Conservation (phyloP, 1,140 invertebrate species). For the Eumaeus atala region DNA sequence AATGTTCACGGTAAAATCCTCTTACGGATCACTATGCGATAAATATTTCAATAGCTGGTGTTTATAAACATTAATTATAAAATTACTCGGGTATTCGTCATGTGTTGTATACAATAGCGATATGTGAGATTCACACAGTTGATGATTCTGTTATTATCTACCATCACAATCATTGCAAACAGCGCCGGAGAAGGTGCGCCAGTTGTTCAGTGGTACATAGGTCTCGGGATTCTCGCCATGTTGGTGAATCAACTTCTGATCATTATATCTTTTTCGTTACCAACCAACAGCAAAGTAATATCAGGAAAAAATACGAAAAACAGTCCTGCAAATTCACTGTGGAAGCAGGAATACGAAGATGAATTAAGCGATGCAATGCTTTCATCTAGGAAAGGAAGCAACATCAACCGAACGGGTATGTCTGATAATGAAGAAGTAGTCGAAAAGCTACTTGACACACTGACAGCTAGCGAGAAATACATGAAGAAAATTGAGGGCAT, state of each 20-base stretch:
- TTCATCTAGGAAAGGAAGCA: slow-evolving; percentile 37
- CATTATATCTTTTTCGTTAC: slow-evolving; percentile 26
- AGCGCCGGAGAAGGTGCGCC: too few relatives aligned
- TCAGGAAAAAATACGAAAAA: slow-evolving; percentile 31
- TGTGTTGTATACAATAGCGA: neutral
- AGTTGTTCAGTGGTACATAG: too few relatives aligned
- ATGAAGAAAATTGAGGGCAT: slow-evolving; percentile 59
- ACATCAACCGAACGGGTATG: slow-evolving; percentile 33
- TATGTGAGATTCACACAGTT: too few relatives aligned
- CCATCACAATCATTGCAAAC: neutral
- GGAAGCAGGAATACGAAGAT: slow-evolving; percentile 58
- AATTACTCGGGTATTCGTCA: neutral
- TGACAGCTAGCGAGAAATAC: slow-evolving; percentile 60
- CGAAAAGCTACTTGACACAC: slow-evolving; percentile 57
- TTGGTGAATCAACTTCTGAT: slow-evolving; percentile 1
- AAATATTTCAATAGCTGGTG: neutral
- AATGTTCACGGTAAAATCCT: too few relatives aligned
- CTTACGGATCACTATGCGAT: too few relatives aligned
- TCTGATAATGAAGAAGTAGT: slow-evolving; percentile 48
- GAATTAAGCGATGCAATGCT: slow-evolving; percentile 55
- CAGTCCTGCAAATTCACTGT: slow-evolving; percentile 37
- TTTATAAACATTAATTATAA: neutral
- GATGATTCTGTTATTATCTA: neutral
- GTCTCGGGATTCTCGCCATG: neutral
- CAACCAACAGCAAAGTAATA: slow-evolving; percentile 27